phyloP scores from a whole-genome alignment of 2,888 invertebrate genomes.

The Eupithecia subumbrata region DNA sequence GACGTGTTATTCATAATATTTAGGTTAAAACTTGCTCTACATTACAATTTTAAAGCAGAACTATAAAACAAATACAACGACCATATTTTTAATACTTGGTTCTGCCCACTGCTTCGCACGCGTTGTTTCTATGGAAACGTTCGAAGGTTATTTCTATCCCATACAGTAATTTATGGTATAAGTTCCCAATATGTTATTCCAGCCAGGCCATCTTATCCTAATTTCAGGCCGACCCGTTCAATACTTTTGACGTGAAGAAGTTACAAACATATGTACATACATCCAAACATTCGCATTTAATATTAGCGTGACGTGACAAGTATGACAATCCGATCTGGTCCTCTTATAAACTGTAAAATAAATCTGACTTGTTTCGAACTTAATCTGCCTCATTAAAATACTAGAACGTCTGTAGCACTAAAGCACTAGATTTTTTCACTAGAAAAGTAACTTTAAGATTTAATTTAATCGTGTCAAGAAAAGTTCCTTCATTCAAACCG shows the following conservation, averaged over 20 bases:
- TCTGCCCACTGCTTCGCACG: neutral
- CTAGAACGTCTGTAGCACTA: neutral
- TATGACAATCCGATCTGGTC: neutral
- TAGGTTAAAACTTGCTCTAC: neutral
- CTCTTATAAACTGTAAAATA: neutral
- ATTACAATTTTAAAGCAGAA: neutral
- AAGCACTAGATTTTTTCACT: neutral
- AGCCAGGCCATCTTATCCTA: neutral
- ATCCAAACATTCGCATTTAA: neutral
- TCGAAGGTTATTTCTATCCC: neutral
- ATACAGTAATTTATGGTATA: neutral
- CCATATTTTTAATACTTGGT: neutral
- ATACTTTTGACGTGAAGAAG: neutral
- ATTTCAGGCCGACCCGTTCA: neutral
- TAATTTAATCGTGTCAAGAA: neutral
- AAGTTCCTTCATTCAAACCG: neutral
- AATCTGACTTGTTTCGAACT: neutral
- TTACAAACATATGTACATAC: neutral
- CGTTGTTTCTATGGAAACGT: neutral
- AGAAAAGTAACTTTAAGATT: neutral
- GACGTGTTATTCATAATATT: slow-evolving; percentile 12
- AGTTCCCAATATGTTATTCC: neutral
- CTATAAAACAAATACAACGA: neutral
- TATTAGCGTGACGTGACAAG: neutral
- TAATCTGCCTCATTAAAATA: neutral